Base-by-base conservation (phyloP, 1,140 invertebrate species). In the Whitmania pigra region DNA sequence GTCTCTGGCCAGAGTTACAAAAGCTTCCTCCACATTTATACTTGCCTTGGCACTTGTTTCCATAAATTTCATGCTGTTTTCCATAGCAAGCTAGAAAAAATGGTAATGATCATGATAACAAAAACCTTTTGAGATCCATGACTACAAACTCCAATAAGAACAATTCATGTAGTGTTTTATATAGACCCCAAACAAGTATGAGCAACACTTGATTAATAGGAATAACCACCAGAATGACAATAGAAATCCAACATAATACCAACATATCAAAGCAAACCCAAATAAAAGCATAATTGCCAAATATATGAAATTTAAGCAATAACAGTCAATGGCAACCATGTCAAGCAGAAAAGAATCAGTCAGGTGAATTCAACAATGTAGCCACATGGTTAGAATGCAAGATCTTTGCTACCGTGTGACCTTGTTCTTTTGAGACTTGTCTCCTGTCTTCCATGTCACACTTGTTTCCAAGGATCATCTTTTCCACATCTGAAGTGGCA, bases 401-500 rank as follows among this genome's bases (percentile, higher is more conserved):
- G 54, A n/a, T 57, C 22, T n/a, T 18, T 63, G 57, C 57, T 25
- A 63, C 22, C 22, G 29, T 63, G 57, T 63, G 57, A 63, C 93
- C 93, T 78, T 88, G 86, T 79, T 94, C 91, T 82, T 88, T 91
- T 76, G 87, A 89, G 72, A 99, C 94, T 78, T 93, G 89, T 82
- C 96, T 87, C 84, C 92, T 94, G 78, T 94, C 93, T 79, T 94
- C 90, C 90, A 98, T 94, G 86, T 99, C 96, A 88, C 94, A 97
- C 86, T 99, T 99, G 82, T 99, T 99, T 60, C 95, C 96, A 77
- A 99, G 85, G 78, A 99, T 93, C 95, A 99, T 98, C 83, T 97
- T 98, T 78, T 98, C 95, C 63, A 99, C 96, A 86, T 99, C 94
- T 84, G 96, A 93, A 84, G 94, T 97, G 22, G 95, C 96, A 86